Percentiles rank a stretch among this genome's conserved stretches.
Conservation (phyloP, 2,113 vertebrate genomes). For the Piaya cayana region DNA sequence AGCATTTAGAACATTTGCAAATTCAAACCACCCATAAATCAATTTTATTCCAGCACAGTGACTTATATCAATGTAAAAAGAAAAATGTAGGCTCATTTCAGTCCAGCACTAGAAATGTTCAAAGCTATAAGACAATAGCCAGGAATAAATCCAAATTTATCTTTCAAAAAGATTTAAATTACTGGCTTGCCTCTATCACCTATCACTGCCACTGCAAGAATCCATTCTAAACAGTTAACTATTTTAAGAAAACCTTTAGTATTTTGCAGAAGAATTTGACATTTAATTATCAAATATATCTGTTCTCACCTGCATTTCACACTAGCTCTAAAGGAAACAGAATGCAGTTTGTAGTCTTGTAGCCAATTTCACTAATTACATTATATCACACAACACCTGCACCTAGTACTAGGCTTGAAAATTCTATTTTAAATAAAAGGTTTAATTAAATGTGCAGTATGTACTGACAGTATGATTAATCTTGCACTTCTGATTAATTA, state of each 20-base stretch:
- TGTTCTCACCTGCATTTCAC: background rate
- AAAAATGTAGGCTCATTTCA: slow-evolving; percentile 27
- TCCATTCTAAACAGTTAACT: background rate
- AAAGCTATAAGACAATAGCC: slow-evolving; percentile 19
- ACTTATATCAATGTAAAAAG: slow-evolving; percentile 50
- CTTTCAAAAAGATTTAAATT: slow-evolving; percentile 4
- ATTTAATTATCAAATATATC: background rate
- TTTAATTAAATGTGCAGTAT: background rate
- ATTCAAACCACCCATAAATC: slow-evolving; percentile 53
- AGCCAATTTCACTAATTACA: background rate
- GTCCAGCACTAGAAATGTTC: slow-evolving; percentile 19
- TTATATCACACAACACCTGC: background rate
- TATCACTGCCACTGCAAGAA: background rate
- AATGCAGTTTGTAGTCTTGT: background rate
- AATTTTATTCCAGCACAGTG: slow-evolving; percentile 41
- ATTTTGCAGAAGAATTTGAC: background rate
- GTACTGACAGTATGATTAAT: background rate
- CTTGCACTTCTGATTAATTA: background rate
- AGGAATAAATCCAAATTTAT: slow-evolving; percentile 42
- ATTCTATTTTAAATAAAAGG: background rate
- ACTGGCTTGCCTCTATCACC: background rate
- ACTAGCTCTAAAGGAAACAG: background rate
- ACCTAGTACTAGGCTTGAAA: background rate
- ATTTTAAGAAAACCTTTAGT: background rate
- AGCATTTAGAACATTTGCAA: slow-evolving; percentile 44